Evolutionary conservation across 1,140 invertebrate genomes (phyloP).

Genomic region (Drosophila nigromelanica): DNA sequence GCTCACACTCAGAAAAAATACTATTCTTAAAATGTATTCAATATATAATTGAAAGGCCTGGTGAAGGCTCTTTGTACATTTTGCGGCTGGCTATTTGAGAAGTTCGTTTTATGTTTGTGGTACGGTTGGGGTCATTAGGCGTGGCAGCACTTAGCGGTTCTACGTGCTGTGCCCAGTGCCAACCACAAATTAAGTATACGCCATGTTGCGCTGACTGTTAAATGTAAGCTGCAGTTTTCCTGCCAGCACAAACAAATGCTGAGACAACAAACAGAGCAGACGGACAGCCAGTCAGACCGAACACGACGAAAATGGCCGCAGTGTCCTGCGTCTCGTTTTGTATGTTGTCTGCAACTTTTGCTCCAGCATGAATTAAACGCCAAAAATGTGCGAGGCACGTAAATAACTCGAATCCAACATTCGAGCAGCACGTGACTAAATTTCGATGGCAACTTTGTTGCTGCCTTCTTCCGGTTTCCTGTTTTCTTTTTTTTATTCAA

Average conservation of each 20-base stretch:
- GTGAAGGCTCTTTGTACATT: background rate
- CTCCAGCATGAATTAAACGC: slow-evolving; percentile 59
- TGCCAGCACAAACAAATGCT: slow-evolving; percentile 56
- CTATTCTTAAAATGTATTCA: background rate
- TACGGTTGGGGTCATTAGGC: slow-evolving; percentile 56
- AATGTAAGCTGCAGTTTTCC: slow-evolving; percentile 59
- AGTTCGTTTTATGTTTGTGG: slow-evolving; percentile 2
- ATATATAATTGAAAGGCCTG: too few species aligned
- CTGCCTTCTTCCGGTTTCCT: slow-evolving; percentile 8
- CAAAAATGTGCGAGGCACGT: slow-evolving; percentile 73
- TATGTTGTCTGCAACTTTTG: slow-evolving; percentile 52
- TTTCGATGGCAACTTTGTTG: slow-evolving; percentile 73
- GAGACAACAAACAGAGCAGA: slow-evolving; percentile 48
- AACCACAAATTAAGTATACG: slow-evolving; percentile 73
- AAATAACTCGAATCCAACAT: slow-evolving; percentile 61
- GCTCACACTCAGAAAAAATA: too few species aligned
- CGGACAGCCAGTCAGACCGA: background rate
- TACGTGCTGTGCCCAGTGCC: slow-evolving; percentile 67
- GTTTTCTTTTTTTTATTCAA: background rate
- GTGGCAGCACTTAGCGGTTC: slow-evolving; percentile 61
- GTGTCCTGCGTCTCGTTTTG: slow-evolving; percentile 53
- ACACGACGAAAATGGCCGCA: slow-evolving; percentile 47
- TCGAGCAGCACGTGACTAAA: slow-evolving; percentile 68
- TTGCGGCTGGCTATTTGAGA: slow-evolving; percentile 3
- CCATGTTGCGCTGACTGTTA: slow-evolving; percentile 42